Percentiles rank a stretch among this genome's conserved stretches.
These are phyloP conservation scores for Zapornia atra DNA, from an alignment of 2,113 vertebrate genomes.

Conservation along the genomic window DNA sequence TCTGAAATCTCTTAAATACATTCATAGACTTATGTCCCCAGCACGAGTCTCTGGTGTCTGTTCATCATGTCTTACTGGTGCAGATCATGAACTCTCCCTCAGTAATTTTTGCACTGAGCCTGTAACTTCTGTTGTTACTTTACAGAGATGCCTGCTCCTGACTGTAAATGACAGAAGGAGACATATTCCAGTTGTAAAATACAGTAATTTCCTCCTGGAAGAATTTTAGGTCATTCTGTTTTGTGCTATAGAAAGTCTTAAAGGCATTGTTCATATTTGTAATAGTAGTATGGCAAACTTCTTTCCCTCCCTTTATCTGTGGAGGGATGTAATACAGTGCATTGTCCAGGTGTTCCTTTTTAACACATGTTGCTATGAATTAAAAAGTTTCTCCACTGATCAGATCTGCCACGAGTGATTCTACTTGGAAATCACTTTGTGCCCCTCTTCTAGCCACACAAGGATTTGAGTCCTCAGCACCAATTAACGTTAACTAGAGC, in stretches of 20 bases:
- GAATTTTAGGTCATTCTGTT: neutral
- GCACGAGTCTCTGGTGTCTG: neutral
- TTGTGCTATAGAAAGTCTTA: neutral
- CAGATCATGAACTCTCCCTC: neutral
- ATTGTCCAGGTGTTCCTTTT: neutral
- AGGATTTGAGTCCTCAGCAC: neutral
- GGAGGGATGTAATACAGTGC: neutral
- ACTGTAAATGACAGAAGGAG: neutral
- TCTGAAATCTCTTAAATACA: neutral
- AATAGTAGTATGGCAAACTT: no score
- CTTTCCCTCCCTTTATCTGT: neutral
- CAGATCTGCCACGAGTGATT: neutral
- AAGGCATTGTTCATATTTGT: fast-evolving
- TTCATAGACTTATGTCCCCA: neutral
- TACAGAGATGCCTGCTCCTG: neutral
- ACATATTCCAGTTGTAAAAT: neutral
- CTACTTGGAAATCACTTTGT: neutral
- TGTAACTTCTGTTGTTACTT: neutral
- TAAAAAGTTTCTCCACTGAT: neutral
- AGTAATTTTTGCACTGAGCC: neutral
- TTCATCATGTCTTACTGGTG: neutral
- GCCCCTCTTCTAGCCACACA: neutral
- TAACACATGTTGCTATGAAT: neutral
- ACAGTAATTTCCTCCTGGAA: neutral
- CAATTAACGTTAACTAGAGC: neutral